Conservation (phyloP, 37 sponge, comb jelly and placozoan species). For the Ianthella basta region DNA sequence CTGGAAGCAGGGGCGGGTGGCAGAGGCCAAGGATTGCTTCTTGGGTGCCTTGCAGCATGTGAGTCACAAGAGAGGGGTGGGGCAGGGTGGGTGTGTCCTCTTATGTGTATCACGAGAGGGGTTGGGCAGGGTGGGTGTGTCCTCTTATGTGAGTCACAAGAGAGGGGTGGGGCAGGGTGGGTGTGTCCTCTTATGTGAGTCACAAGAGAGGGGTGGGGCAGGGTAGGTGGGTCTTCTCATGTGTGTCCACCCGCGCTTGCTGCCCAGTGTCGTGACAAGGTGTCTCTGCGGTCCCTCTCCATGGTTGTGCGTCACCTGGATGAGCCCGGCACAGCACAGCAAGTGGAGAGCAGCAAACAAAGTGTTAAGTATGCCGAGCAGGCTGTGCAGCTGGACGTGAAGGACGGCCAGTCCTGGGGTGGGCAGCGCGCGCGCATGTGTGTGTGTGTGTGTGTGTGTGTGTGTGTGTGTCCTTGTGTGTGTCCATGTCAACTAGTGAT, state of each 20-base stretch:
- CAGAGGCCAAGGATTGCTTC: conserved; percentile 83
- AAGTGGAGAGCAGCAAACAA: conserved; percentile 46
- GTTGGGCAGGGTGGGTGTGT: not conserved
- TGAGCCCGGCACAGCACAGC: conserved; percentile 53
- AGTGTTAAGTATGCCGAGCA: conserved; percentile 81
- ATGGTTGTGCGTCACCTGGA: conserved; percentile 79
- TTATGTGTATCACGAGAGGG: not conserved
- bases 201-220: not conserved
- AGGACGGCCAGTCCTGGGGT: conserved; percentile 89
- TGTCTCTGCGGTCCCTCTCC: conserved; percentile 69
- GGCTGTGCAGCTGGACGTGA: conserved; percentile 77
- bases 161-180: not conserved
- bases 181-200: not conserved
- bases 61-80: not conserved
- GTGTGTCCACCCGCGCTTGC: not conserved
- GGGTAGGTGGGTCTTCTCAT: not conserved
- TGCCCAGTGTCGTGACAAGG: conserved; percentile 63
- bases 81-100: not conserved
- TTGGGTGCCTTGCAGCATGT: conserved; percentile 69
- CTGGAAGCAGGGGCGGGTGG: conserved; percentile 79
- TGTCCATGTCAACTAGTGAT: too few species aligned
- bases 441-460: too few species aligned
- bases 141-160: not conserved
- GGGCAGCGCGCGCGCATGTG: too few species aligned
- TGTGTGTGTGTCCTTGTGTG: too few species aligned